Evolutionary conservation across 2,797 vertebrate species (phyloP).

Genomic region (Potorous gilbertii): DNA sequence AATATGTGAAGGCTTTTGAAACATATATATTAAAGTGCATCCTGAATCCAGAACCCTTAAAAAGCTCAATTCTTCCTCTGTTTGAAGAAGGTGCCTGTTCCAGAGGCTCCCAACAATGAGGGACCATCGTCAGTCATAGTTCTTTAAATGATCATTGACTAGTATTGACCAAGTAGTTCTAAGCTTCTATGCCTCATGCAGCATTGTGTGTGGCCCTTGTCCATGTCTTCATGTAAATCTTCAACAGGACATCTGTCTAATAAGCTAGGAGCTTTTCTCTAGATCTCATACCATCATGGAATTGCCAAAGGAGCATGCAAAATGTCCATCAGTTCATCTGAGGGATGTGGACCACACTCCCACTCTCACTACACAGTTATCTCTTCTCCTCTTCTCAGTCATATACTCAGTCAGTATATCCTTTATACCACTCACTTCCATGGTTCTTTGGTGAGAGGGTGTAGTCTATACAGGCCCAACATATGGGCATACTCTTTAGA

Average conservation of each 20-base stretch:
- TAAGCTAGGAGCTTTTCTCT: not conserved
- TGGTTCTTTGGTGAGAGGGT: not conserved
- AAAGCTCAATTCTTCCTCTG: not conserved
- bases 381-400: not conserved
- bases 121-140: not conserved
- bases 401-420: too few species aligned
- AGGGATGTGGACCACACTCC: not conserved
- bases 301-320: not conserved
- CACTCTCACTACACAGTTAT: not conserved
- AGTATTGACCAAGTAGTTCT: not conserved
- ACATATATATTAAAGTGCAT: not conserved
- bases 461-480: not conserved
- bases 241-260: not conserved
- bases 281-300: not conserved
- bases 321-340: not conserved
- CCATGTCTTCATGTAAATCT: not conserved
- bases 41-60: not conserved
- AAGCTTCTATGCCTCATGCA: not conserved
- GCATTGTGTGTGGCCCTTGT: not conserved
- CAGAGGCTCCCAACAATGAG: not conserved
- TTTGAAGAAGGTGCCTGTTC: not conserved
- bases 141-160: not conserved
- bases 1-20: not conserved
- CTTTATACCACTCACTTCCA: not conserved
- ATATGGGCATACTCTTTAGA: not conserved